Evolutionary conservation across 2,113 vertebrate genomes (phyloP), one percentile per base, ranked within the genome.

Genomic region (Percina caprodes): DNA sequence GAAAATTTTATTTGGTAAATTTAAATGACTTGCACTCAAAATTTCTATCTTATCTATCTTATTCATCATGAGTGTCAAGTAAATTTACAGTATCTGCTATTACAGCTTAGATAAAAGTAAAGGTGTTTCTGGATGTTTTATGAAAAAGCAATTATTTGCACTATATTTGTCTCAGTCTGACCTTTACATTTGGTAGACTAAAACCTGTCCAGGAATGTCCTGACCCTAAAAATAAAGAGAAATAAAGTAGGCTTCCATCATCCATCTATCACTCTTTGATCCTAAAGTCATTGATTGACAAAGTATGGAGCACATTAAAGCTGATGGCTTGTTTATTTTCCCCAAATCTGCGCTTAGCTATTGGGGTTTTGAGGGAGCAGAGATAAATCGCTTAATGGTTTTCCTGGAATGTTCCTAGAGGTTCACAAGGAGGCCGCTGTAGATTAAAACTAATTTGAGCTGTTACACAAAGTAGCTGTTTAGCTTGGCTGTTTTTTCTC

Each of bases 311-410:
- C 16, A 49, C 55, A 74, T 83, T 87, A 79, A 30, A n/a, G 80
- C 59, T 80, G 85, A 88, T 87, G 83, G 55, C 73, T 87, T 93
- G 91, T 93, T 93, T 93, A 86, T 84, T 85, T 86, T 88, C 59
- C 79, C 75, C 60, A 91, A 74, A 91, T 89, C 80, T 81, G 55
- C 1, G 46, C 74, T 90, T 83, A 88, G 79, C 24, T 3, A 80
- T 69, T 42, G 42, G 77, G 74, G 80, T 67, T 89, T 86, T 88
- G 80, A 84, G 78, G 74, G 83, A 85, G 76, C 61, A 52, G 66
- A 89, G 86, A 94, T 93, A 91, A 93, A 86, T 83, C 2, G 4
- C 80, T 70, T 93, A 94, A 94, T 93, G 88, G 80, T 55, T 87
- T 94, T 94, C 85, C 93, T 94, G 93, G 92, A 93, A 93, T 91